phyloP scores from a whole-genome alignment of 1,140 invertebrate species.

The Megalonaias nervosa region DNA sequence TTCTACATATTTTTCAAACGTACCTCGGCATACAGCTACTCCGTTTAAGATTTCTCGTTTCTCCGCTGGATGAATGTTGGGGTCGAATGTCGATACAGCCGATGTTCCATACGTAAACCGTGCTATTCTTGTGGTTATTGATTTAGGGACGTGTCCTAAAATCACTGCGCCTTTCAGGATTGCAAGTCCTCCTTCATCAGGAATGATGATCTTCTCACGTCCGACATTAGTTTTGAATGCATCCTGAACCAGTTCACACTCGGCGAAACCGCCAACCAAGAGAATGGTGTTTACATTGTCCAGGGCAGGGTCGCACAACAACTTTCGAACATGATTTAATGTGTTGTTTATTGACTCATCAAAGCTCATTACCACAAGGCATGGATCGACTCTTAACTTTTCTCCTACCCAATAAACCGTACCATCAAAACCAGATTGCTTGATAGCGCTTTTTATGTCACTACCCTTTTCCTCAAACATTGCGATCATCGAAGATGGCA shows the following conservation, averaged over 20 bases:
- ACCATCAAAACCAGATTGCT: not conserved
- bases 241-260: slow-evolving; percentile 11
- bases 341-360: not conserved
- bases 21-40: not conserved
- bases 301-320: not conserved
- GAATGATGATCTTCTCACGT: slow-evolving; percentile 1
- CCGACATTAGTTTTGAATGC: not conserved
- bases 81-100: not conserved
- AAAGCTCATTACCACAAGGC: not conserved
- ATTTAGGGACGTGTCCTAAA: slow-evolving; percentile 3
- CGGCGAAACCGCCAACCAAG: slow-evolving; percentile 9
- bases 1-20: slow-evolving; percentile 10
- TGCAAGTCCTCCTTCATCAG: slow-evolving; percentile 7
- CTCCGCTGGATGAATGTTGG: not conserved
- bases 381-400: slow-evolving; percentile 2
- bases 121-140: slow-evolving; percentile 3
- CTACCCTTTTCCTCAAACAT: not conserved
- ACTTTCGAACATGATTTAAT: not conserved
- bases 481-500: slow-evolving; percentile 1
- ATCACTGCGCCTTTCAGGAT: slow-evolving; percentile 19
- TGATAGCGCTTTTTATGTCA: not conserved
- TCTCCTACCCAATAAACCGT: not conserved
- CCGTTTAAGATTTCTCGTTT: not conserved
- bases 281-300: not conserved
- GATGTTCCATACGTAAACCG: slow-evolving; percentile 10